Base-by-base conservation (phyloP, 2,888 invertebrate genomes). In the Cheilosia soror region DNA sequence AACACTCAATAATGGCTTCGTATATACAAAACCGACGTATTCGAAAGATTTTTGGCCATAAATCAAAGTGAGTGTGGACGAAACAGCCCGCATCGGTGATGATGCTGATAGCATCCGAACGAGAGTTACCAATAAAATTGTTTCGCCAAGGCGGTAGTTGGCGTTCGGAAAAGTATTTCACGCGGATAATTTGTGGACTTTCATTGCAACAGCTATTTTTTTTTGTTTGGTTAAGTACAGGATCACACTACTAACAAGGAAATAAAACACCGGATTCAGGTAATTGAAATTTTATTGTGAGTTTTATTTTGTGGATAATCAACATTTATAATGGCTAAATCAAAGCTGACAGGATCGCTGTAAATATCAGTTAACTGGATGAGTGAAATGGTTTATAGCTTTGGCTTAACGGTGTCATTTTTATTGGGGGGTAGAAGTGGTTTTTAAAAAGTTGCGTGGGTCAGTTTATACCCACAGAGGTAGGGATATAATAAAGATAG, bases 51-150 rank as follows among this genome's bases (percentile, higher is more conserved):
- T 76, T 76, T 58, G 75, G 66, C 15, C 65, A 51, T 76, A 76
- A 76, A 76, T 76, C 75, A 76, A 65, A 37, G 49, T 29, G 65
- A 66, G 37, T 66, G 65, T n/a, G 49, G 65, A 40, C 37, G 49
- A 11, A 49, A 58, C 31, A 47, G 7, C 47, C 27, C 47, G 37
- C 53, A 6, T 13, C 44, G 29, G 15, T 33, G 44, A 47, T 51
- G 51, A 53, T 33, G 44, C 33, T 51, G 51, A 53, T 4, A 40
- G n/a, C 31, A 53, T 55, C 57, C 31, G 6, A 44, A n/a, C 27
- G 27, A 55, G 55, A 62, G 72, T 63, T 25, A 15, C 47, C 65
- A 75, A 75, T 75, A 75, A 75, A 75, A 49, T 40, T 11, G 37
- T 11, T 20, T 20, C 63, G 63, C 55, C 51, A 31, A 42, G 5